Evolutionary conservation across 1,140 invertebrate genomes (phyloP).

Genomic region (Eriocheir sinensis): DNA sequence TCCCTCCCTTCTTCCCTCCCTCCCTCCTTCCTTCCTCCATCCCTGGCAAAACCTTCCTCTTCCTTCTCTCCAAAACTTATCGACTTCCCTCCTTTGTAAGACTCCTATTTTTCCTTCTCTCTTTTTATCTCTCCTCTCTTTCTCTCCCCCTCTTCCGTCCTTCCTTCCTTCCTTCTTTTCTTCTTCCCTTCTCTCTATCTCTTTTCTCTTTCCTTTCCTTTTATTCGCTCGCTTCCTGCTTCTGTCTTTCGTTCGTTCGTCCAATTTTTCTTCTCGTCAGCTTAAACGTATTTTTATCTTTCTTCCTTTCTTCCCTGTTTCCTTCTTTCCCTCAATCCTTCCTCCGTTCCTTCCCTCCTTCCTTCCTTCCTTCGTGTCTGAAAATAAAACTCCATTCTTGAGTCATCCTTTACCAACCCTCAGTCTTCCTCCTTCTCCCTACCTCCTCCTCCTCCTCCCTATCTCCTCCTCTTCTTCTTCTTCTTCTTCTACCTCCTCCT

Average conservation of each 20-base stretch:
- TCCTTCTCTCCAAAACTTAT: slow-evolving; percentile 6
- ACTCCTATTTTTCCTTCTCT: background rate
- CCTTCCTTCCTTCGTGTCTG: no score
- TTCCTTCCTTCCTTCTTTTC: background rate
- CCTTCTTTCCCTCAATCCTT: background rate
- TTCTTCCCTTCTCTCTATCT: background rate
- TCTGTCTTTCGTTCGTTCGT: background rate
- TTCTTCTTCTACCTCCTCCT: no score
- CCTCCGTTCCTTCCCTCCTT: background rate
- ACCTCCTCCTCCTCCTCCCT: background rate
- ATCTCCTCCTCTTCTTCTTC: background rate
- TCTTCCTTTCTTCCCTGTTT: background rate
- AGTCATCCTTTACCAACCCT: no score
- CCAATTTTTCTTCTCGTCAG: no score
- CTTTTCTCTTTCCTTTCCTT: background rate
- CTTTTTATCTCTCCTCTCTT: no score
- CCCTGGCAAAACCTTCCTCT: background rate
- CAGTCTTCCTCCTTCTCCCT: background rate
- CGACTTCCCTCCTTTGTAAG: background rate
- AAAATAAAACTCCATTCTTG: no score
- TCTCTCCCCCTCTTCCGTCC: background rate
- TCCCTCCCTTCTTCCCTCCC: no score
- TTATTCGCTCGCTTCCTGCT: background rate
- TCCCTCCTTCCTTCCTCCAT: no score
- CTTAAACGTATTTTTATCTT: no score